Percentiles rank a stretch among this genome's conserved stretches.
phyloP scores from a whole-genome alignment of 2,888 invertebrate genomes.

The Tipula confusa region DNA sequence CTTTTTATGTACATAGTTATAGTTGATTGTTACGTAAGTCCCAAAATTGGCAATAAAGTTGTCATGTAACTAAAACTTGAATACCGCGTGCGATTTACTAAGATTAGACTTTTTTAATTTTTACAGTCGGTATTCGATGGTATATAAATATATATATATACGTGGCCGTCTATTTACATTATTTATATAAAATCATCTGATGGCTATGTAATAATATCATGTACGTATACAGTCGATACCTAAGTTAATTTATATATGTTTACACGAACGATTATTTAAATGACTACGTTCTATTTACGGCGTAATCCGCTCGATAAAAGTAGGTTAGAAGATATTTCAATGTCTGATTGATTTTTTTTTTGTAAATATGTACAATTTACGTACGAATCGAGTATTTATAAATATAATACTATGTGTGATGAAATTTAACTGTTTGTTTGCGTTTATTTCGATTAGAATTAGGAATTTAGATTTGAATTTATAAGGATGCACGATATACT shows the following conservation, averaged over 20 bases:
- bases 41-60: neutral
- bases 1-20: neutral
- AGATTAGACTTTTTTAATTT: too few relatives aligned
- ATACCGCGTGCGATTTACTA: neutral
- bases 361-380: neutral
- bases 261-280: neutral
- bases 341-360: conserved; percentile 13
- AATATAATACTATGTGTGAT: neutral
- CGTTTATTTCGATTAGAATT: neutral
- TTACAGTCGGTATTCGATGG: too few relatives aligned
- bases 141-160: too few relatives aligned
- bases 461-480: neutral
- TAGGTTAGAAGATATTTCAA: conserved; percentile 7
- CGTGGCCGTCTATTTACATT: neutral
- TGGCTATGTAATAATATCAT: neutral
- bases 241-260: too few relatives aligned
- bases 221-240: neutral
- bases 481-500: neutral
- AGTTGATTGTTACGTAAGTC: neutral
- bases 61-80: neutral
- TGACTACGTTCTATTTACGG: neutral
- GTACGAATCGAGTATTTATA: neutral
- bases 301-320: neutral
- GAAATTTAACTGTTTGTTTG: neutral
- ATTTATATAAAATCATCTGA: neutral